A percentile compares a stretch with the other conserved stretches of the same genome.
Conservation (phyloP, 2,888 invertebrate species). For the Scaeva pyrastri region DNA sequence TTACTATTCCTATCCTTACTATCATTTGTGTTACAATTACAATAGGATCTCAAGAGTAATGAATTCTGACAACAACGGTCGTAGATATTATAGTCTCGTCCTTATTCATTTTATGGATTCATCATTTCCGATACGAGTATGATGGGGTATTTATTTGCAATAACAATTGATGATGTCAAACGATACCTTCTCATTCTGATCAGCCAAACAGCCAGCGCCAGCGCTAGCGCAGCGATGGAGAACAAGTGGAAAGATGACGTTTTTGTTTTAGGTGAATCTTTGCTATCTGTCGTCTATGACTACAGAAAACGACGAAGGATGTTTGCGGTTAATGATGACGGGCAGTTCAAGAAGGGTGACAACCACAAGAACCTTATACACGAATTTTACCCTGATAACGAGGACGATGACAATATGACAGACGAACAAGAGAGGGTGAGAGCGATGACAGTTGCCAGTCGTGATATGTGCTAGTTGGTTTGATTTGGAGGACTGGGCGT, state of each 20-base stretch:
- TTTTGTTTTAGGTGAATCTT: conserved; percentile 71
- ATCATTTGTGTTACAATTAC: conserved; percentile 32
- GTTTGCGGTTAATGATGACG: conserved; percentile 67
- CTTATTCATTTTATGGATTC: conserved; percentile 75
- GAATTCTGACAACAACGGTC: conserved; percentile 73
- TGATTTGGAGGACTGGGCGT: conserved; percentile 34
- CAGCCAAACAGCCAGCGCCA: background rate
- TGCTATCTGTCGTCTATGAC: conserved; percentile 52
- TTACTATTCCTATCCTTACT: background rate
- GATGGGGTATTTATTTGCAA: conserved; percentile 75
- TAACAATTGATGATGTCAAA: conserved; percentile 75
- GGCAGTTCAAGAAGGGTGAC: conserved; percentile 68
- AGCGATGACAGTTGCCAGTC: conserved; percentile 58
- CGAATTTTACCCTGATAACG: conserved; percentile 18
- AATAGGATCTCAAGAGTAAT: conserved; percentile 63
- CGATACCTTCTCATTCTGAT: conserved; percentile 56
- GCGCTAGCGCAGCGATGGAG: conserved; percentile 37
- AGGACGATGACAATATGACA: conserved; percentile 14
- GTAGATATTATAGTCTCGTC: conserved; percentile 69
- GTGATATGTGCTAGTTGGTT: conserved; percentile 34
- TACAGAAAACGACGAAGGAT: conserved; percentile 21
- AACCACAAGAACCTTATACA: conserved; percentile 36
- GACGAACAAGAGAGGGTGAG: conserved; percentile 34
- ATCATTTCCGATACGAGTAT: conserved; percentile 76
- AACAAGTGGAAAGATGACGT: conserved; percentile 46